Percentiles rank a stretch among this genome's conserved stretches.
phyloP scores from a whole-genome alignment of 2,888 invertebrate genomes.

The Deilephila porcellus region DNA sequence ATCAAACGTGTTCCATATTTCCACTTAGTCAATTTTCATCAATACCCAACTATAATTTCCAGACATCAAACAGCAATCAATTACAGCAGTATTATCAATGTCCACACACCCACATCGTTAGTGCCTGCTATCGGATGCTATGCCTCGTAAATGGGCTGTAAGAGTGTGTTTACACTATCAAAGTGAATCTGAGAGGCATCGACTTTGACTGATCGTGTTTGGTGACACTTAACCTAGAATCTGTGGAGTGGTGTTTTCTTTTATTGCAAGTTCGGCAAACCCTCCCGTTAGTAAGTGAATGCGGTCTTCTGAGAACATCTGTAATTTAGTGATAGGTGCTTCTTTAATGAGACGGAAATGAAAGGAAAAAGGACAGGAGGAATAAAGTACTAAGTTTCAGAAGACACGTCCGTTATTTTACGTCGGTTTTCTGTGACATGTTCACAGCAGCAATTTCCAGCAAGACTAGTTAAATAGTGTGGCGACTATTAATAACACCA shows the following conservation, averaged over 20 bases:
- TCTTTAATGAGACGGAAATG: no score
- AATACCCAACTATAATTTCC: not conserved
- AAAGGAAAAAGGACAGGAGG: no score
- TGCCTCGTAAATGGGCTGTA: slow-evolving; percentile 52
- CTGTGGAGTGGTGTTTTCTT: not conserved
- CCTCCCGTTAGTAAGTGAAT: no score
- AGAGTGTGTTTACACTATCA: slow-evolving; percentile 59
- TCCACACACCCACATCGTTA: slow-evolving; percentile 28
- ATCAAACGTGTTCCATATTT: not conserved
- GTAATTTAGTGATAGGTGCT: no score
- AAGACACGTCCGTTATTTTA: no score
- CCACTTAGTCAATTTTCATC: not conserved
- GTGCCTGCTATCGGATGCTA: slow-evolving; percentile 33
- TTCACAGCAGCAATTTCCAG: no score
- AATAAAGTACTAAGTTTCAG: no score
- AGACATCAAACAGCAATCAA: slow-evolving; percentile 20
- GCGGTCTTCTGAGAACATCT: no score
- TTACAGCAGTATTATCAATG: slow-evolving; percentile 9
- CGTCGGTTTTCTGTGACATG: no score
- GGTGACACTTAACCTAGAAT: slow-evolving; percentile 43
- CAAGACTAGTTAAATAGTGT: no score
- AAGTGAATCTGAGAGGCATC: slow-evolving; percentile 58
- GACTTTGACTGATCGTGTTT: slow-evolving; percentile 71
- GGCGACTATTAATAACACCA: no score
- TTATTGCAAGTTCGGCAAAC: no score